These are phyloP conservation scores for Leptura quadrifasciata DNA, from an alignment of 2,888 invertebrate species.

Conservation along the genomic window DNA sequence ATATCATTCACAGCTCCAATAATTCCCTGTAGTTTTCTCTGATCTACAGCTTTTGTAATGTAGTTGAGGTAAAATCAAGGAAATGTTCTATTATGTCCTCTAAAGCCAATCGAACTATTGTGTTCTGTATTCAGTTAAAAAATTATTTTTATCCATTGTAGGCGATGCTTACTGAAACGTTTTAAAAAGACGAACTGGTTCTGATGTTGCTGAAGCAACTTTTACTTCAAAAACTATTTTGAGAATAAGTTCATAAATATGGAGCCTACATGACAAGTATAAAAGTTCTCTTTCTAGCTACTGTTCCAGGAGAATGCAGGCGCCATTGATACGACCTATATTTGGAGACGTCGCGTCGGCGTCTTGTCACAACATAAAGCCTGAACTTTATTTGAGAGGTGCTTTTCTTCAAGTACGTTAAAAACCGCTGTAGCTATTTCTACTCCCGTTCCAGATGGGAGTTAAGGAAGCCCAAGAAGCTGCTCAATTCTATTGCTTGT, in stretches of 20 bases:
- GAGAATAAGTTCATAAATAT: slow-evolving; percentile 56
- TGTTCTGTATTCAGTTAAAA: slow-evolving; percentile 8
- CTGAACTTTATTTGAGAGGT: slow-evolving; percentile 53
- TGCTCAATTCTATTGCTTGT: slow-evolving; percentile 55
- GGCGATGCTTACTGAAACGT: background rate
- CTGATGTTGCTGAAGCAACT: slow-evolving; percentile 26
- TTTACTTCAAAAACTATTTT: slow-evolving; percentile 56
- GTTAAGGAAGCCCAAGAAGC: slow-evolving; percentile 44
- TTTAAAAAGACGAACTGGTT: background rate
- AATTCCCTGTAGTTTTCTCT: slow-evolving; percentile 3
- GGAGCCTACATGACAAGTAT: slow-evolving; percentile 59
- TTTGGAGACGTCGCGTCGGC: slow-evolving; percentile 62
- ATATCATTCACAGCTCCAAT: background rate
- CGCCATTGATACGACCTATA: slow-evolving; percentile 57
- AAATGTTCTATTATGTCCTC: slow-evolving; percentile 6
- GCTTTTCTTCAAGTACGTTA: slow-evolving; percentile 53
- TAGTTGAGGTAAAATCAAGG: slow-evolving; percentile 9
- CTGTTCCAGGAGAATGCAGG: slow-evolving; percentile 60
- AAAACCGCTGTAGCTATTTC: too few species aligned
- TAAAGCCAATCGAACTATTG: slow-evolving; percentile 9
- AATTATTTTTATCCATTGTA: slow-evolving; percentile 1
- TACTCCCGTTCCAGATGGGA: too few species aligned
- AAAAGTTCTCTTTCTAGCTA: slow-evolving; percentile 46
- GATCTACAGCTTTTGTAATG: background rate
- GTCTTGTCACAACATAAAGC: slow-evolving; percentile 55